phyloP scores from a whole-genome alignment of 2,113 vertebrate species.

The Callaeas wilsoni region DNA sequence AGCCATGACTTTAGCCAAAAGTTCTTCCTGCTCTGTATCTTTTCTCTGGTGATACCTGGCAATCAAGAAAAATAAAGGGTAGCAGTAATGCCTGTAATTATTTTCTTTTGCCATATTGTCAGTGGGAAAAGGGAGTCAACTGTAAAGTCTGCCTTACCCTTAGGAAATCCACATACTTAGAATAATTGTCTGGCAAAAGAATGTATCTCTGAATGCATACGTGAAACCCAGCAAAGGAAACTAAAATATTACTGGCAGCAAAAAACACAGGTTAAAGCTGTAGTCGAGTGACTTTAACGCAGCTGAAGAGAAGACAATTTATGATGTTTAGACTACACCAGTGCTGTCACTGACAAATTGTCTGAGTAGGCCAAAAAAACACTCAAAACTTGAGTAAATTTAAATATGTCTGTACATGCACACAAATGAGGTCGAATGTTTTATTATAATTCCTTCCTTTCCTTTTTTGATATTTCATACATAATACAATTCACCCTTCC shows the following conservation, averaged over 20 bases:
- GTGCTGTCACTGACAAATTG: not conserved
- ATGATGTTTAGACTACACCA: slow-evolving; percentile 47
- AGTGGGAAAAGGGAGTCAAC: not conserved
- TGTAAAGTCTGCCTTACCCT: not conserved
- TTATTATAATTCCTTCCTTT: not conserved
- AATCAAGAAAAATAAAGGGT: not conserved
- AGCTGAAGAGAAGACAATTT: slow-evolving; percentile 39
- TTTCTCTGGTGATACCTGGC: not conserved
- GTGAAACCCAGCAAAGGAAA: not conserved
- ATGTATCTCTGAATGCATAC: not conserved
- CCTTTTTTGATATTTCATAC: slow-evolving; percentile 23
- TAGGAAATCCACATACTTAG: not conserved
- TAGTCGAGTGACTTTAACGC: not conserved
- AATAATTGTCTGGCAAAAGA: not conserved
- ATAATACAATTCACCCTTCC: not conserved
- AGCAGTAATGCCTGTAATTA: not conserved
- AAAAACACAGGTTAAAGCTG: not conserved
- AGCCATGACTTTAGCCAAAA: not conserved
- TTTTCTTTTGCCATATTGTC: not conserved
- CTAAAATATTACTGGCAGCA: not conserved
- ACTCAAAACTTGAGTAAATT: slow-evolving; percentile 26
- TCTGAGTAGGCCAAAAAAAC: not conserved
- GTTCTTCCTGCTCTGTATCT: not conserved
- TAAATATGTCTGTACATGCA: slow-evolving; percentile 25
- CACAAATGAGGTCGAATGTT: not conserved